A percentile compares a stretch with the other conserved stretches of the same genome.
These are phyloP conservation scores for Ictidomys tridecemlineatus DNA, from an alignment of 2,113 vertebrate genomes.

Conservation along the genomic window DNA sequence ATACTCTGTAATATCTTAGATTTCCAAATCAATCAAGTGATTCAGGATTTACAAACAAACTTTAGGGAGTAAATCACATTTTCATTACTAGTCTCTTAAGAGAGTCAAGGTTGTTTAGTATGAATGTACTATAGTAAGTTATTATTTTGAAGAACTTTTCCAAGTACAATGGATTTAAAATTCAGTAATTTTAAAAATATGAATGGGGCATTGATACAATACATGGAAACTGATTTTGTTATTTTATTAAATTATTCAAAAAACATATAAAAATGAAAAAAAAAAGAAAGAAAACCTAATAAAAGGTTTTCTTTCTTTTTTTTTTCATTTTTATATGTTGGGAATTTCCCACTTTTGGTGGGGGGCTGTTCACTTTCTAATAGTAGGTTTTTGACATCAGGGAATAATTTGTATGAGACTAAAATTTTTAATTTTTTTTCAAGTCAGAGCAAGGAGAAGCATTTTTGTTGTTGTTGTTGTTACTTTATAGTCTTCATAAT, in stretches of 20 bases:
- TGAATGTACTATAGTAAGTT: not conserved
- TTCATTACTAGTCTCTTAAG: not conserved
- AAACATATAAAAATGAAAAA: no score
- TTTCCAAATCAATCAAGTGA: slow-evolving; percentile 11
- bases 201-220: not conserved
- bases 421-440: not conserved
- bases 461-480: not conserved
- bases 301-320: no score
- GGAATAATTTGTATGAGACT: not conserved
- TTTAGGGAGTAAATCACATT: not conserved
- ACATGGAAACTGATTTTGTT: not conserved
- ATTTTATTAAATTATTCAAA: not conserved
- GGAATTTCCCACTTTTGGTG: no score
- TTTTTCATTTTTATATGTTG: no score
- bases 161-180: not conserved
- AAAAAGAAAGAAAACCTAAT: no score
- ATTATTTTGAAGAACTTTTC: not conserved
- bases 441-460: not conserved
- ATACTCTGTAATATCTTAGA: not conserved
- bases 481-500: not conserved
- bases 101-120: not conserved
- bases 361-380: no score
- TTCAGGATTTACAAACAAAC: not conserved
- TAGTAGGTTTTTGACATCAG: not conserved
- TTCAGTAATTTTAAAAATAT: not conserved